phyloP scores from a whole-genome alignment of 2,797 vertebrate species.

The Darevskia nairensis region DNA sequence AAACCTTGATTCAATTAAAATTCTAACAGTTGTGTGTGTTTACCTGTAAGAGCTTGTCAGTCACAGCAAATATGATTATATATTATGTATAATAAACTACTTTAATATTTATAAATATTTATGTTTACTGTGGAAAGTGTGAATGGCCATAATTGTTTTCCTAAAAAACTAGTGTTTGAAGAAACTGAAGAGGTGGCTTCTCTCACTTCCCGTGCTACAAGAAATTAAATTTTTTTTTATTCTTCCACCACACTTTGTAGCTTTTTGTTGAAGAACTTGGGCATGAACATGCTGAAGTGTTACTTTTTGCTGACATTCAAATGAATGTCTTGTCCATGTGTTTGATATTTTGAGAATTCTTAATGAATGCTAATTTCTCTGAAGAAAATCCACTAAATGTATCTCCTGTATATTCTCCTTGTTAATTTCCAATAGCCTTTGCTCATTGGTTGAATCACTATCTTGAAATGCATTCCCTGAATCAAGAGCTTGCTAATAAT shows the following conservation, averaged over 20 bases:
- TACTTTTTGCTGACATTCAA: neutral
- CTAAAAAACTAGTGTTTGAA: neutral
- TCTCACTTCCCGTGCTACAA: neutral
- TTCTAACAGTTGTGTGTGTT: neutral
- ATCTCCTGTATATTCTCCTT: neutral
- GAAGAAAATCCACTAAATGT: neutral
- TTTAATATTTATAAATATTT: neutral
- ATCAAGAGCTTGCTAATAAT: neutral
- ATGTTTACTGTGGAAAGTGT: neutral
- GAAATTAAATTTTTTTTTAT: neutral
- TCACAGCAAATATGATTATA: neutral
- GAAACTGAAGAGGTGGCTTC: neutral
- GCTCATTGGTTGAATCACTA: neutral
- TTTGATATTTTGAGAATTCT: neutral
- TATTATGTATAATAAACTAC: too few species aligned
- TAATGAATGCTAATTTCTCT: neutral
- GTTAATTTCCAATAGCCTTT: neutral
- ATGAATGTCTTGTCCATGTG: neutral
- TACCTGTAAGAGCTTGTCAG: neutral
- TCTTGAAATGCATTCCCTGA: neutral
- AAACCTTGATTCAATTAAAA: constrained; percentile 28
- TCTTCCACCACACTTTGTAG: neutral
- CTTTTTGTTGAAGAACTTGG: neutral
- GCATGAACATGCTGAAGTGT: neutral
- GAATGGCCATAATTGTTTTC: neutral